Conservation (phyloP, 1,140 invertebrate genomes). For the Onthophagus taurus region DNA sequence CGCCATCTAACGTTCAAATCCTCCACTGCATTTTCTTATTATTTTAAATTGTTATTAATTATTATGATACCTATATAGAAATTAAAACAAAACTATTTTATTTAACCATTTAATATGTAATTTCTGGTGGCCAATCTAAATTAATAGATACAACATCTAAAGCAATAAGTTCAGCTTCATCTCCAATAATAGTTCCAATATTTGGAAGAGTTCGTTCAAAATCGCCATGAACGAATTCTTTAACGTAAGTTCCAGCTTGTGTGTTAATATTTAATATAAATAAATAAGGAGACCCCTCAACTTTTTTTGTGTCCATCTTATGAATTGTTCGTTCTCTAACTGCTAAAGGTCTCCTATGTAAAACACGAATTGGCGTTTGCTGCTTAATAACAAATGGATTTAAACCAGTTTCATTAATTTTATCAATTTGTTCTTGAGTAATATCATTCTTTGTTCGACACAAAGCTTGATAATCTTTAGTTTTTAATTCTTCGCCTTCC, state of each 20-base stretch:
- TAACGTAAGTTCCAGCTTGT: slow-evolving; percentile 92
- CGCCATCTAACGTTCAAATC: too few species aligned
- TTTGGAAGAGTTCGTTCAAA: slow-evolving; percentile 77
- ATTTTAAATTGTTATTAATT: too few species aligned
- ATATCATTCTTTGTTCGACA: slow-evolving; percentile 49
- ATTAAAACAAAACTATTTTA: too few species aligned
- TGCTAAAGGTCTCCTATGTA: slow-evolving; percentile 69
- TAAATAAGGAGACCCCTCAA: slow-evolving; percentile 36
- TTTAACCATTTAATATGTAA: too few species aligned
- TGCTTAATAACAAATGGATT: slow-evolving; percentile 58
- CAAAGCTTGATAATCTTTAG: slow-evolving; percentile 73
- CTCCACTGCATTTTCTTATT: too few species aligned
- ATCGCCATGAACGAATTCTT: slow-evolving; percentile 95
- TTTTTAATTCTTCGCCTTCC: slow-evolving; percentile 76
- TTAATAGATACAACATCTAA: slow-evolving; percentile 60
- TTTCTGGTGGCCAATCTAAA: slow-evolving; percentile 51
- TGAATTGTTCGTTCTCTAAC: slow-evolving; percentile 54
- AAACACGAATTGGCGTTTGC: slow-evolving; percentile 74
- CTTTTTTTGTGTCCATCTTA: slow-evolving; percentile 42
- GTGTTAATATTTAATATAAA: slow-evolving; percentile 66
- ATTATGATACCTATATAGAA: too few species aligned
- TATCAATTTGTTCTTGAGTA: slow-evolving; percentile 44
- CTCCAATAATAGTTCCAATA: slow-evolving; percentile 43
- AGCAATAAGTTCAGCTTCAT: slow-evolving; percentile 65
- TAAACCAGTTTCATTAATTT: slow-evolving; percentile 42